These are phyloP conservation scores for Drosophila tanythrix DNA, from an alignment of 2,888 invertebrate species.

Conservation along the genomic window DNA sequence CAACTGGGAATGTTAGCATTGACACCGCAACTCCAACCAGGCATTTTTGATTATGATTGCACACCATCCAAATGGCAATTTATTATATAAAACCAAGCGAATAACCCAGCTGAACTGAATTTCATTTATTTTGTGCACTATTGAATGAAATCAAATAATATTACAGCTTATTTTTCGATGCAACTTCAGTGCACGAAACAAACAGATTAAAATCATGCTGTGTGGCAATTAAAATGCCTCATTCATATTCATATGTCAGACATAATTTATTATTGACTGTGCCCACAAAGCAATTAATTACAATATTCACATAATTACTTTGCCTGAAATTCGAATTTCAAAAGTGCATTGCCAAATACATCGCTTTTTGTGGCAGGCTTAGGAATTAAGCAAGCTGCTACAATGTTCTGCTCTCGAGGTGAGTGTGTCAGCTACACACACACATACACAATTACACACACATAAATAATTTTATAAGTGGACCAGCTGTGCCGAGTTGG, in stretches of 20 bases:
- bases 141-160: neutral
- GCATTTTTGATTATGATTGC: constrained; percentile 20
- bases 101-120: neutral
- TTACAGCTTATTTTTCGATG: neutral
- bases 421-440: constrained; percentile 28
- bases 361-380: neutral
- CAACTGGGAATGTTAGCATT: constrained; percentile 13
- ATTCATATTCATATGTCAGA: constrained; percentile 18
- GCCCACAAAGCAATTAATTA: constrained; percentile 53
- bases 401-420: constrained; percentile 3
- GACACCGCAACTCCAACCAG: neutral
- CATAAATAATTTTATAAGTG: constrained; percentile 12
- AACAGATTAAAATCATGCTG: neutral
- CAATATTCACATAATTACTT: constrained; percentile 22
- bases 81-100: neutral
- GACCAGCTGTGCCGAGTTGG: constrained; percentile 42
- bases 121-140: neutral
- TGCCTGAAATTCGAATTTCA: constrained; percentile 17
- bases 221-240: constrained; percentile 39
- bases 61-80: constrained; percentile 32
- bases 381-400: constrained; percentile 4
- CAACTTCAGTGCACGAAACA: neutral
- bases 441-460: neutral
- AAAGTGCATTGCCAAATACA: constrained; percentile 15
- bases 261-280: constrained; percentile 35